Percentiles rank a stretch among this genome's conserved stretches.
Evolutionary conservation across 30 jellyfish, hydroid and myxozoan species (phyloP).

Genomic region (Catostylus mosaicus): DNA sequence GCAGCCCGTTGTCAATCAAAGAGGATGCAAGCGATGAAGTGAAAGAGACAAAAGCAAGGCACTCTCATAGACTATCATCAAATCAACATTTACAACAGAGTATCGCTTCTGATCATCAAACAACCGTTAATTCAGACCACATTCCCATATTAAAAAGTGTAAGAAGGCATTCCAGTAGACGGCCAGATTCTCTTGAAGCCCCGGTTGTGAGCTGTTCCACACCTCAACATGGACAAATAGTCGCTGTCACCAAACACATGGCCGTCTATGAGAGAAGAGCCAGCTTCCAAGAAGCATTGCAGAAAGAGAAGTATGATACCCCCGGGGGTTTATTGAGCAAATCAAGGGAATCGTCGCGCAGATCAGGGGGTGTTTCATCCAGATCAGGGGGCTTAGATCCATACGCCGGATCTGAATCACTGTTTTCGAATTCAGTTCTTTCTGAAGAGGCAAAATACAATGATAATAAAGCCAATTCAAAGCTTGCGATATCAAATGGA

Average conservation of each 20-base stretch:
- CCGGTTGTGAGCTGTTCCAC: slow-evolving; percentile 6
- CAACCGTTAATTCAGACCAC: neutral
- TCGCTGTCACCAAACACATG: neutral
- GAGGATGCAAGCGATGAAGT: neutral
- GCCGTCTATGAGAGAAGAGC: neutral
- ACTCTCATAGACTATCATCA: neutral
- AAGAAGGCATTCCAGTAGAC: neutral
- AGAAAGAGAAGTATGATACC: neutral
- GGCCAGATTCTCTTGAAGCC: neutral
- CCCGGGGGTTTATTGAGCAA: slow-evolving; percentile 3
- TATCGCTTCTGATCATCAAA: neutral
- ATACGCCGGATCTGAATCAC: slow-evolving; percentile 13
- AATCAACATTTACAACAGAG: neutral
- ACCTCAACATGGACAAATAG: slow-evolving; percentile 7
- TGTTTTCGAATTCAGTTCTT: slow-evolving; percentile 32
- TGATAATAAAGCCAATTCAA: slow-evolving; percentile 4
- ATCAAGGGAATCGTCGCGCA: neutral
- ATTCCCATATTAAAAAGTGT: neutral
- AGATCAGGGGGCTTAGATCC: slow-evolving; percentile 6
- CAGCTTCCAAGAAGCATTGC: neutral
- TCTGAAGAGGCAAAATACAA: neutral
- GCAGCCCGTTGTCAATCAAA: slow-evolving; percentile 35
- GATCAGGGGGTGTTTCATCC: neutral
- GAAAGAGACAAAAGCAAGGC: neutral
- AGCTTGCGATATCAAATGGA: neutral